These are phyloP conservation scores for Oncorhynchus kisutch DNA, from an alignment of 2,113 vertebrate genomes.

Conservation along the genomic window DNA sequence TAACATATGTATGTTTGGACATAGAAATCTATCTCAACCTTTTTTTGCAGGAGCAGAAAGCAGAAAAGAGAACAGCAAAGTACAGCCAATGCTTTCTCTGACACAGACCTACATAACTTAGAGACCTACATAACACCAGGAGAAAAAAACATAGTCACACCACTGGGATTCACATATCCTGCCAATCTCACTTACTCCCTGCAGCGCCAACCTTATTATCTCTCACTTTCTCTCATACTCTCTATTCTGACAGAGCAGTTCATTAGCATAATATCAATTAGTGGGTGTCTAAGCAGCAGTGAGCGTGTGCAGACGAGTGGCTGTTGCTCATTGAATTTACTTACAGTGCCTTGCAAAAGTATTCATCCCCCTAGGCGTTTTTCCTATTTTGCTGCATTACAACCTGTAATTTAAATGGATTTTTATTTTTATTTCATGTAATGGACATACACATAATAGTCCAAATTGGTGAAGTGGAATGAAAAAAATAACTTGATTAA, in stretches of 20 bases:
- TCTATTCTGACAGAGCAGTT: slow-evolving; percentile 12
- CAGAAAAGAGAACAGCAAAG: no score
- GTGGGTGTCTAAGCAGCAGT: slow-evolving; percentile 32
- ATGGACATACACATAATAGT: no score
- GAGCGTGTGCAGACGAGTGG: slow-evolving; percentile 7
- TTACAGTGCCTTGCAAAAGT: neutral
- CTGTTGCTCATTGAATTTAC: slow-evolving; percentile 16
- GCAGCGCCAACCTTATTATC: neutral
- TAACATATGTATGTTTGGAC: neutral
- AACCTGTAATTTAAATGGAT: neutral
- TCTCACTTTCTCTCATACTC: neutral
- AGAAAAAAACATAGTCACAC: neutral
- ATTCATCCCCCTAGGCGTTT: no score
- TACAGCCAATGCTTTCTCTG: no score
- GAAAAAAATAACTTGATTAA: no score
- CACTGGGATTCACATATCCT: neutral
- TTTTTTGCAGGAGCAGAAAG: no score
- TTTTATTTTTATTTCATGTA: no score
- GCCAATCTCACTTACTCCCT: neutral
- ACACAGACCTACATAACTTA: no score
- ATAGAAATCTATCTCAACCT: no score
- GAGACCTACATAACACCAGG: neutral
- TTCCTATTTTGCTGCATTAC: no score
- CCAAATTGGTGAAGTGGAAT: no score
- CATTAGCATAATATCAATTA: slow-evolving; percentile 54